Base-by-base conservation (phyloP, 1,140 invertebrate species). In the Colletes latitarsis region DNA sequence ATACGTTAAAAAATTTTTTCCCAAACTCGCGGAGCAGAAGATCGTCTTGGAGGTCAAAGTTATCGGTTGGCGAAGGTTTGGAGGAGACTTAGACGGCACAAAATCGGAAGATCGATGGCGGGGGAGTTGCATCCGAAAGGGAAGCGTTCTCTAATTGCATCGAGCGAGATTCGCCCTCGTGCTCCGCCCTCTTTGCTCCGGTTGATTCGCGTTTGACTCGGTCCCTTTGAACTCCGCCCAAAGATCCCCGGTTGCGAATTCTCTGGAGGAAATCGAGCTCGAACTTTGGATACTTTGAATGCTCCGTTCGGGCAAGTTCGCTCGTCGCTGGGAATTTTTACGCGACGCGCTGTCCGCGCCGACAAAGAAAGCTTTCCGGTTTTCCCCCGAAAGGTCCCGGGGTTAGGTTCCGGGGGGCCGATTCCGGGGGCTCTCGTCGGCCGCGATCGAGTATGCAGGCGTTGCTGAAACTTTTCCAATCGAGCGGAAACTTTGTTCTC, bases 381-480 rank as follows among this genome's bases (percentile, higher is more conserved):
- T 39, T 77, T 77, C 53, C 14, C 43, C 43, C 15, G 21, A 68
- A 49, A 15, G 19, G n/a, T 49, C 17, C 10, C 1, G 10, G 53
- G 39, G 41, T 10, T 17, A 21, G 67, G 49, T 12, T 12, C 10
- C 0, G 8, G 43, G 4, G n/a, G 30, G 30, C 52, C 62, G 58
- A 19, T 60, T 73, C 15, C 21, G n/a, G n/a, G n/a, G n/a, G 19
- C 60, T 64, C n/a, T 67, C 79, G 64, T 66, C 30, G 21, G 69
- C 73, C n/a, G 6, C 86, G 91, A 92, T 93, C 89, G 88, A 88
- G 88, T 93, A 93, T 92, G 91, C 91, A 89, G 75, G 88, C 91
- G 77, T 92, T 89, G 91, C 90, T 85, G 82, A 92, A 93, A 93
- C 92, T 93, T 93, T 92, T 92, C 91, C 91, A 92, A 92, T 92